These are phyloP conservation scores for Porites evermanni DNA, from an alignment of 92 coral and sea anemone species.

Conservation along the genomic window DNA sequence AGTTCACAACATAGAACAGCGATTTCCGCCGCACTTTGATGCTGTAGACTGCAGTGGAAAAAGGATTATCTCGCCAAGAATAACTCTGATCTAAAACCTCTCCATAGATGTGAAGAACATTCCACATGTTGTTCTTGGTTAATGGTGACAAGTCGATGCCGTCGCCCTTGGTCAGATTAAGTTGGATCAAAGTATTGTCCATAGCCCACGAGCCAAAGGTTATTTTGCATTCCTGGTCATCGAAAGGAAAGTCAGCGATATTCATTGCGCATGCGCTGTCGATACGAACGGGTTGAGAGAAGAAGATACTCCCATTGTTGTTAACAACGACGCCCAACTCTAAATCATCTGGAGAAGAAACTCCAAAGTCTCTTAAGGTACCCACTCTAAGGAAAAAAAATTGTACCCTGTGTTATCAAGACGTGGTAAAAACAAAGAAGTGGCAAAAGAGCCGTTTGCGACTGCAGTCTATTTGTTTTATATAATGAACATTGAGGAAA, in stretches of 20 bases:
- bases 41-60: conserved; percentile 48
- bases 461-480: too few species aligned
- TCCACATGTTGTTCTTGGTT: conserved; percentile 80
- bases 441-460: too few species aligned
- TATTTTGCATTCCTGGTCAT: conserved; percentile 79
- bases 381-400: conserved; percentile 60
- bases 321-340: conserved; percentile 50
- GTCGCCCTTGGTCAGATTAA: conserved; percentile 18
- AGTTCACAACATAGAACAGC: conserved; percentile 82
- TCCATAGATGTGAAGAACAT: conserved; percentile 56
- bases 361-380: conserved; percentile 64
- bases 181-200: conserved; percentile 54
- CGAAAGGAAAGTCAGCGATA: conserved; percentile 85
- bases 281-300: conserved; percentile 75
- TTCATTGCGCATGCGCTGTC: conserved; percentile 73
- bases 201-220: conserved; percentile 85
- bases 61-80: conserved; percentile 29
- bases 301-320: conserved; percentile 57
- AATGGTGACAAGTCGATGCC: conserved; percentile 68
- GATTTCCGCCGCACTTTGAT: conserved; percentile 78
- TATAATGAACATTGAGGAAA: too few species aligned
- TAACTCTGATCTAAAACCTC: conserved; percentile 22
- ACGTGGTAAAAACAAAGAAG: too few species aligned
- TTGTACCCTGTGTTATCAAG: background rate
- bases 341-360: conserved; percentile 68